Evolutionary conservation across 2,797 vertebrate species (phyloP).

Genomic region (Enteromius fasciolatus): DNA sequence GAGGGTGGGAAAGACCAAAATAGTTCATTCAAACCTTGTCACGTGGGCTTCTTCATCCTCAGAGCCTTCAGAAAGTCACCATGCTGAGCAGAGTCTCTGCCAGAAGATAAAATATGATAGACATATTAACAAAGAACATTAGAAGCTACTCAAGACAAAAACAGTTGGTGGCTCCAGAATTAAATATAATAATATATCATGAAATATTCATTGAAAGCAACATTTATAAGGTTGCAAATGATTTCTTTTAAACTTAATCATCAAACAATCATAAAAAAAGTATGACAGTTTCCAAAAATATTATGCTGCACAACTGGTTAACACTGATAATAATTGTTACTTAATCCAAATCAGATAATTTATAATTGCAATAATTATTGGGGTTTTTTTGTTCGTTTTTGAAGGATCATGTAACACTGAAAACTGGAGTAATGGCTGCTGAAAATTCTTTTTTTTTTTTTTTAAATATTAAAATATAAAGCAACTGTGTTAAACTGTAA

Average conservation of each 20-base stretch:
- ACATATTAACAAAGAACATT: not conserved
- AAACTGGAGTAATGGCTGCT: not conserved
- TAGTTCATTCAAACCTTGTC: not conserved
- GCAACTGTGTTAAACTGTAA: not conserved
- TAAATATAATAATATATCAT: not conserved
- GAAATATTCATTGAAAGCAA: not conserved
- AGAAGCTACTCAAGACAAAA: not conserved
- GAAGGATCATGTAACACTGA: not conserved
- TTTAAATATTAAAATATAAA: not conserved
- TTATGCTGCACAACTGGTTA: not conserved
- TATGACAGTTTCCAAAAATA: not conserved
- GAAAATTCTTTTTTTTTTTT: too few species aligned
- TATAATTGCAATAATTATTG: not conserved
- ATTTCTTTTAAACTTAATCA: not conserved
- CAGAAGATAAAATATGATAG: constrained; percentile 7
- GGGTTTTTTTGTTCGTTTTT: not conserved
- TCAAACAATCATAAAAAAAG: not conserved
- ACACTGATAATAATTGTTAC: not conserved
- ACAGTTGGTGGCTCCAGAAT: not conserved
- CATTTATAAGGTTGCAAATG: not conserved
- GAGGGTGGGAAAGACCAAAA: not conserved
- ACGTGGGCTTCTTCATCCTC: not conserved
- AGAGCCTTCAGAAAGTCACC: not conserved
- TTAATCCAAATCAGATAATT: not conserved
- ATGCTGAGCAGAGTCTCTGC: not conserved